Evolutionary conservation across 1,140 invertebrate species (phyloP), one percentile per base, ranked within the genome.

Genomic region (Cylas formicarius): DNA sequence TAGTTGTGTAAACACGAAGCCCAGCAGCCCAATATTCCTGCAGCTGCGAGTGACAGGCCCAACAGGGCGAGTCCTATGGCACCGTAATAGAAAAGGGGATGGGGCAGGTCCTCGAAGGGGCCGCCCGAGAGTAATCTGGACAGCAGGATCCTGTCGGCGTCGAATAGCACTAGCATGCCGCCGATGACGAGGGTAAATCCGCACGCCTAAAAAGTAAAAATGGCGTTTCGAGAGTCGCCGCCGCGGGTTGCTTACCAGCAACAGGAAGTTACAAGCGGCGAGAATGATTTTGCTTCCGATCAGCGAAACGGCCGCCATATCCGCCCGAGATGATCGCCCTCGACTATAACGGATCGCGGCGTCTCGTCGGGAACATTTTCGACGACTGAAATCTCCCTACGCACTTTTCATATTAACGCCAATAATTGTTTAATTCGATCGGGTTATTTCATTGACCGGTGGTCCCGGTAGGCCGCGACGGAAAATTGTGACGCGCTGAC

Each of bases 1-100:
- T 82, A 81, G 57, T 78, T 83, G 50, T 81, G 73, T 43, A 82
- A 65, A 58, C 83, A 85, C 6, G 80, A 80, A 1, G 81, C 82
- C 80, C 83, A 86, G 55, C 82, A 87, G 19, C 85, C 85, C 5
- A 86, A 60, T 22, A 86, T 71, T 2, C 80, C 76, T 3, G 76
- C 73, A 3, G 76, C 65, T 18, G 79, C 75, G 20, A 83, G 73
- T 13, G 76, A 58, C 23, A 86, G 70, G 11, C 84, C 86, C 0
- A 79, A 62, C 0, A 70, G 68, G 11, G 81, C 70, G 17, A 84
- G 57, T 2, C 72, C 77, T 10, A 86, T 68, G 0, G 82, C 74
- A 1, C 82, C 66, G 53, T 86, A 86, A 59, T 85, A 84, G 43
- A 86, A 77, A 7, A 84, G 67, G 1, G 84, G 82, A 44, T 86